A percentile compares a stretch with the other conserved stretches of the same genome.
phyloP scores from a whole-genome alignment of 2,113 vertebrate genomes.

The Anguilla rostrata region DNA sequence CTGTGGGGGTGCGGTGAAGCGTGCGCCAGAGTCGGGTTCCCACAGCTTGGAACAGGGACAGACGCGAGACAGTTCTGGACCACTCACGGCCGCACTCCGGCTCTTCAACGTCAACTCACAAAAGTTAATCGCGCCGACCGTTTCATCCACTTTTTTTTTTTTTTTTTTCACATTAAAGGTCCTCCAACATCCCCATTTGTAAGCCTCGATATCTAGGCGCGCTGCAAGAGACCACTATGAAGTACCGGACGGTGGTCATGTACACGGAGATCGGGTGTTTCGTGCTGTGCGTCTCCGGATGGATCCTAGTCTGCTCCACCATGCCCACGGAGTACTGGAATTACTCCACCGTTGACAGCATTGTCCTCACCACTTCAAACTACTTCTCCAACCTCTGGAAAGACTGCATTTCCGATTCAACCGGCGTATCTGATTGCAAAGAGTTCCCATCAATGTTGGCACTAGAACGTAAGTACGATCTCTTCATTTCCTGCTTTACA shows the following conservation, averaged over 20 bases:
- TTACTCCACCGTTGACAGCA: constrained; percentile 81
- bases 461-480: constrained; percentile 77
- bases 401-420: constrained; percentile 88
- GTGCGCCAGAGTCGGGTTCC: background rate
- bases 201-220: background rate
- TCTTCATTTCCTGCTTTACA: constrained; percentile 14
- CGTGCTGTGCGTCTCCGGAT: constrained; percentile 78
- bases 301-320: constrained; percentile 88
- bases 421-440: constrained; percentile 91
- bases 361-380: constrained; percentile 84
- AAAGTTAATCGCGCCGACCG: background rate
- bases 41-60: background rate
- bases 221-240: constrained; percentile 49
- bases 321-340: constrained; percentile 91
- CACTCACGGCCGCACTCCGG: background rate
- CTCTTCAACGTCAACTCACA: background rate
- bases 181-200: background rate
- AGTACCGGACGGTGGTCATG: constrained; percentile 62
- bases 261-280: constrained; percentile 84
- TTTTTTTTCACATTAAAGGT: no score
- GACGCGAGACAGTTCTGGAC: background rate
- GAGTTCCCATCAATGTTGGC: constrained; percentile 89
- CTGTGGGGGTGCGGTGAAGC: background rate
- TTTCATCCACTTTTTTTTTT: background rate
- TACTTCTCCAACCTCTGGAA: constrained; percentile 93